These are phyloP conservation scores for Blera fallax DNA, from an alignment of 2,888 invertebrate genomes.

Conservation along the genomic window DNA sequence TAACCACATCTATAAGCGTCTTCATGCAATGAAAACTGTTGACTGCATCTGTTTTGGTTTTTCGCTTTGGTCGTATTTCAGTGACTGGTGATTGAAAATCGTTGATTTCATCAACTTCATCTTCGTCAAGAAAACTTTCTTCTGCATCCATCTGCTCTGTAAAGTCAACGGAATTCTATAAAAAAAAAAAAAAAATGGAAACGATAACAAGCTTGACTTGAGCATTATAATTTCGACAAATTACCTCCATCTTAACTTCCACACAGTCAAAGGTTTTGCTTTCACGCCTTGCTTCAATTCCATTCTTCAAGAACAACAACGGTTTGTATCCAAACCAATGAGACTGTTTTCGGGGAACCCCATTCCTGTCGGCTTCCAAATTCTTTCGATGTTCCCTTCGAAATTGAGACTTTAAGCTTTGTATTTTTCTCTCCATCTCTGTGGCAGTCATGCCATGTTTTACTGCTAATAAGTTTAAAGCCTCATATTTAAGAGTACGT, in stretches of 20 bases:
- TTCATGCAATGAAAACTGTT: neutral
- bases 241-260: conserved; percentile 13
- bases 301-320: neutral
- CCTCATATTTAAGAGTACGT: neutral
- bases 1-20: conserved; percentile 18
- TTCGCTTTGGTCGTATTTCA: neutral
- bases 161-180: neutral
- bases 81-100: neutral
- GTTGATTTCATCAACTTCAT: neutral
- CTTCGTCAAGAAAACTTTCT: neutral
- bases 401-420: conserved; percentile 26
- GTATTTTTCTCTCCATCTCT: conserved; percentile 28
- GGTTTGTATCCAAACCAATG: conserved; percentile 48
- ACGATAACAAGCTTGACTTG: no score
- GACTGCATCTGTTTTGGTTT: neutral
- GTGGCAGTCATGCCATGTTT: neutral
- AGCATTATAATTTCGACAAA: neutral
- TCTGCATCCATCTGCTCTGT: neutral
- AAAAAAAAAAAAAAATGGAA: neutral
- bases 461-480: neutral
- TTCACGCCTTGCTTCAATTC: neutral
- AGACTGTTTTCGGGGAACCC: neutral
- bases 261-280: neutral
- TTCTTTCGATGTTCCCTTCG: conserved; percentile 18
- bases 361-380: neutral